Conservation (phyloP, 1,140 invertebrate genomes). For the Trichonephila clavipes region DNA sequence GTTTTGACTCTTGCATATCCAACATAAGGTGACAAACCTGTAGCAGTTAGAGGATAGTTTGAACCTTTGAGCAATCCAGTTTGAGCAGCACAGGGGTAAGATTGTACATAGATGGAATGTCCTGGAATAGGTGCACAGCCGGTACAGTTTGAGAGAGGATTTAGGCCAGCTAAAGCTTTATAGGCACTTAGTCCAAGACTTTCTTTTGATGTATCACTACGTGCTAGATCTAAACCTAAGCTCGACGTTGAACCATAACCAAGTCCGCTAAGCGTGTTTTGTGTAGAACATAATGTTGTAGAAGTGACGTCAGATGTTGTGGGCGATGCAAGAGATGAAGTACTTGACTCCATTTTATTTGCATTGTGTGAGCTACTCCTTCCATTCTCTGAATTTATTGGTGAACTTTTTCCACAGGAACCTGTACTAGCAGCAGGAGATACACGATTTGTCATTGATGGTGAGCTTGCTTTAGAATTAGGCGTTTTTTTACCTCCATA, state of each 20-base stretch:
- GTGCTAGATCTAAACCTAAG: slow-evolving; percentile 71
- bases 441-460: slow-evolving; percentile 1
- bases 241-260: slow-evolving; percentile 75
- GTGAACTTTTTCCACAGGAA: slow-evolving; percentile 77
- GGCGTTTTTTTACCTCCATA: slow-evolving; percentile 73
- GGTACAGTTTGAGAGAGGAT: slow-evolving; percentile 70
- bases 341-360: background rate
- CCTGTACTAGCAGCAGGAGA: slow-evolving; percentile 70
- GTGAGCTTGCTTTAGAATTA: slow-evolving; percentile 65
- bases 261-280: slow-evolving; percentile 77
- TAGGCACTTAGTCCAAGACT: slow-evolving; percentile 72
- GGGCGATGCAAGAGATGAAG: slow-evolving; percentile 9
- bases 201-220: slow-evolving; percentile 75
- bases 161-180: slow-evolving; percentile 70
- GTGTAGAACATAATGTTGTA: slow-evolving; percentile 67
- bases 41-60: slow-evolving; percentile 77
- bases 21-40: slow-evolving; percentile 81
- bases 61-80: slow-evolving; percentile 72
- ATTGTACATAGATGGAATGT: slow-evolving; percentile 76
- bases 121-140: slow-evolving; percentile 77
- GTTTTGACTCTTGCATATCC: slow-evolving; percentile 95
- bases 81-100: slow-evolving; percentile 69
- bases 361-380: slow-evolving; percentile 68
- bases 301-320: slow-evolving; percentile 40
- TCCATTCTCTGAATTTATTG: slow-evolving; percentile 69